Percentiles rank a stretch among this genome's conserved stretches.
Conservation (phyloP, 1,140 invertebrate genomes). For the Papilio dardanus region DNA sequence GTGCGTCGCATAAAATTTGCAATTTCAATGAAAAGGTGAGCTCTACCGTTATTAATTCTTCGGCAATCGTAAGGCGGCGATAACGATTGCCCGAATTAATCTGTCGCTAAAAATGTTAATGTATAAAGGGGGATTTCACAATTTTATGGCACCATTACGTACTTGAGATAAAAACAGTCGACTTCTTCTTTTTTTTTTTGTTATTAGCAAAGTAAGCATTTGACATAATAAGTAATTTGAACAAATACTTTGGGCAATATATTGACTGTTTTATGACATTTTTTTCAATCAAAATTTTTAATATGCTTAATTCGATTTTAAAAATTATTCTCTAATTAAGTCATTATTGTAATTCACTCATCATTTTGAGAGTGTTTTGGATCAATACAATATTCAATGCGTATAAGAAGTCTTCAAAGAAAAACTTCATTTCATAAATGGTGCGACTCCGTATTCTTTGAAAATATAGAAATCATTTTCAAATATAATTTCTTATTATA, state of each 20-base stretch:
- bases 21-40: slow-evolving; percentile 80
- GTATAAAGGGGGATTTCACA: slow-evolving; percentile 52
- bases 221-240: too few species aligned
- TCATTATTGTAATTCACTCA: too few species aligned
- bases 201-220: background rate
- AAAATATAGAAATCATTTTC: slow-evolving; percentile 36
- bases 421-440: background rate
- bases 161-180: slow-evolving; percentile 19
- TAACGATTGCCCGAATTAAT: slow-evolving; percentile 80
- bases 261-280: too few species aligned
- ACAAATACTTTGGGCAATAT: too few species aligned
- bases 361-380: background rate
- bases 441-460: background rate
- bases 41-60: slow-evolving; percentile 77
- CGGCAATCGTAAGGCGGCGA: slow-evolving; percentile 78
- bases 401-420: background rate
- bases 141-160: slow-evolving; percentile 36
- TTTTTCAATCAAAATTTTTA: too few species aligned
- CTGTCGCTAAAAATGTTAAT: slow-evolving; percentile 66
- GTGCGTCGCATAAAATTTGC: slow-evolving; percentile 74
- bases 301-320: too few species aligned
- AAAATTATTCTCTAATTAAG: too few species aligned
- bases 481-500: slow-evolving; percentile 66
- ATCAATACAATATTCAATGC: background rate
- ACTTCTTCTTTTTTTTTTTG: background rate